Evolutionary conservation across 2,113 vertebrate species (phyloP).

Genomic region (Gadus chalcogrammus): DNA sequence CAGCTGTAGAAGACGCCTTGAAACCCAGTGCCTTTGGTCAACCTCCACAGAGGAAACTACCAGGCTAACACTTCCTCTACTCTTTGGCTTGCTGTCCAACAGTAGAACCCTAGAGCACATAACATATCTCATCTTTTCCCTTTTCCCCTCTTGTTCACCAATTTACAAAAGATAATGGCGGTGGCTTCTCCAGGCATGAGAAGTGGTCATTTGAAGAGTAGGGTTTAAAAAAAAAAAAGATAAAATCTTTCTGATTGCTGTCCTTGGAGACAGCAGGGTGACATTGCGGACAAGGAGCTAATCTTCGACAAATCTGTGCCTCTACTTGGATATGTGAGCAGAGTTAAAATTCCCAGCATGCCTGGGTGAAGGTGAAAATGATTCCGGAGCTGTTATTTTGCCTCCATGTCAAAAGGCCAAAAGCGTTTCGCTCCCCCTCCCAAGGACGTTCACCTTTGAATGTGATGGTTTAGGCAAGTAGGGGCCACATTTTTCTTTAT

Average conservation of each 20-base stretch:
- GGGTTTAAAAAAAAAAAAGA: conserved; percentile 12
- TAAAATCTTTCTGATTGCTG: conserved; percentile 29
- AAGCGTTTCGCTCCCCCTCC: conserved; percentile 26
- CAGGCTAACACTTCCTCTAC: not conserved
- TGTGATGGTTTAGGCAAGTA: conserved; percentile 15
- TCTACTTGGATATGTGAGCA: conserved; percentile 24
- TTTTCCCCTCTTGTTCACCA: not conserved
- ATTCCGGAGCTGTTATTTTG: conserved; percentile 44
- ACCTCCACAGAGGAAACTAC: not conserved
- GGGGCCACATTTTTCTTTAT: conserved; percentile 6
- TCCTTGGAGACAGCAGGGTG: conserved; percentile 28
- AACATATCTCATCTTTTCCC: conserved; percentile 9
- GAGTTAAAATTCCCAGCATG: conserved; percentile 51
- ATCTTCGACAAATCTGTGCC: conserved; percentile 48
- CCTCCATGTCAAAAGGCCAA: conserved; percentile 31
- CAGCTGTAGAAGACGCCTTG: too few relatives aligned
- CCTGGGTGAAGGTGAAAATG: conserved; percentile 54
- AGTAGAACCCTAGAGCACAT: conserved; percentile 3
- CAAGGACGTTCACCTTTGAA: conserved; percentile 30
- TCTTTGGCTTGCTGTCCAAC: conserved; percentile 1
- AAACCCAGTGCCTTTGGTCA: too few relatives aligned
- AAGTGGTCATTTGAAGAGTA: not conserved
- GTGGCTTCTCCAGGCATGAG: not conserved
- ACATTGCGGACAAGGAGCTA: conserved; percentile 48
- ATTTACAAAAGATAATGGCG: not conserved